A percentile compares a stretch with the other conserved stretches of the same genome.
These are phyloP conservation scores for Pseudachorutes palmiensis DNA, from an alignment of 1,140 invertebrate genomes.

Conservation along the genomic window DNA sequence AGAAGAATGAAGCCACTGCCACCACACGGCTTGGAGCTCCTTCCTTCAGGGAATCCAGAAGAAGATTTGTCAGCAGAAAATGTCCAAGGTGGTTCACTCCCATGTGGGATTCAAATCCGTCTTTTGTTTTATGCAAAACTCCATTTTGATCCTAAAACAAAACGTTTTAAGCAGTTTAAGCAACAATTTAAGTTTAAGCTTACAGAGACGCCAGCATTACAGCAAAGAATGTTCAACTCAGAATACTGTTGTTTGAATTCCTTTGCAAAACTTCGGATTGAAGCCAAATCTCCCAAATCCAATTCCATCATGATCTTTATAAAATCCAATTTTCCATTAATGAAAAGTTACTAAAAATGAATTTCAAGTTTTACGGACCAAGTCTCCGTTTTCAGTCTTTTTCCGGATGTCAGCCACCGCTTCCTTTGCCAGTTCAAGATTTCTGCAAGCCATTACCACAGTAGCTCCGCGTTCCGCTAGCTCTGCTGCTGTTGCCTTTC, in stretches of 20 bases:
- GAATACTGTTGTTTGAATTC: constrained; percentile 53
- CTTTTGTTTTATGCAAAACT: not conserved
- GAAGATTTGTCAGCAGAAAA: constrained; percentile 75
- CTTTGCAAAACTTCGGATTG: constrained; percentile 59
- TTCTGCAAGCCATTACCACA: constrained; percentile 65
- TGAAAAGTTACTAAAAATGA: too few relatives aligned
- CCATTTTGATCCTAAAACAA: constrained; percentile 8
- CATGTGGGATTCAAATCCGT: constrained; percentile 8
- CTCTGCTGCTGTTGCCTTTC: constrained; percentile 61
- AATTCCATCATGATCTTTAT: constrained; percentile 40
- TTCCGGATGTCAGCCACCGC: constrained; percentile 54
- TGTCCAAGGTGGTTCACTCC: constrained; percentile 51
- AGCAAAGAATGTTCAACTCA: constrained; percentile 62
- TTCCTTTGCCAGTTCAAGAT: constrained; percentile 52
- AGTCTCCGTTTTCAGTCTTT: constrained; percentile 49
- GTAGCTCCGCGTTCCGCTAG: constrained; percentile 56
- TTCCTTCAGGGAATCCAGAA: constrained; percentile 65
- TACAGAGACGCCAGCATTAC: constrained; percentile 60
- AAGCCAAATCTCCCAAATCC: constrained; percentile 61
- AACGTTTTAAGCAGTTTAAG: too few relatives aligned
- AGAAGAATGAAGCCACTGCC: constrained; percentile 7
- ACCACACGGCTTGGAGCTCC: constrained; percentile 55
- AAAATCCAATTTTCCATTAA: not conserved
- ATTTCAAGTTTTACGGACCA: too few relatives aligned
- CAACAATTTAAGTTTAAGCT: not conserved